A percentile compares a stretch with the other conserved stretches of the same genome.
These are phyloP conservation scores for Chloroceryle amazona DNA, from an alignment of 2,797 vertebrate genomes.

Conservation along the genomic window DNA sequence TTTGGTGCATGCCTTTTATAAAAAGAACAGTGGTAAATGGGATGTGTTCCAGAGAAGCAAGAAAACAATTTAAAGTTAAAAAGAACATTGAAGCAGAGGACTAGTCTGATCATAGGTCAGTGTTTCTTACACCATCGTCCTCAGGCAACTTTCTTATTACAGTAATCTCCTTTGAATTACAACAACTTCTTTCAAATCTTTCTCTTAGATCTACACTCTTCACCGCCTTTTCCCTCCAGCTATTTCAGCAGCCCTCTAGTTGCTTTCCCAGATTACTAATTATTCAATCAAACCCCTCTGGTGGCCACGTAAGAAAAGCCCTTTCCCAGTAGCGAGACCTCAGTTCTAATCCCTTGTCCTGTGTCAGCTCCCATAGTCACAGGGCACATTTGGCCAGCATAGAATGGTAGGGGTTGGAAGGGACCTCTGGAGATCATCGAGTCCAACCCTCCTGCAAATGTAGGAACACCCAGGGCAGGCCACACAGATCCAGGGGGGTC, in stretches of 20 bases:
- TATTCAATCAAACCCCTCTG: not conserved
- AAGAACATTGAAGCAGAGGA: not conserved
- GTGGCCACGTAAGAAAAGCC: not conserved
- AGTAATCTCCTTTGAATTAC: not conserved
- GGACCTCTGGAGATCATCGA: no score
- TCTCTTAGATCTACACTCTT: not conserved
- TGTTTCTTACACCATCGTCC: not conserved
- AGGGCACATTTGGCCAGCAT: not conserved
- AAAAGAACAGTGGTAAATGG: not conserved
- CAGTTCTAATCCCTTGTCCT: not conserved
- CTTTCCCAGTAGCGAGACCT: not conserved
- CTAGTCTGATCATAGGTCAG: rapidly evolving
- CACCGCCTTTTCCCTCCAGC: not conserved
- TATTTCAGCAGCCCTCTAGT: not conserved
- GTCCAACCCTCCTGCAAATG: no score
- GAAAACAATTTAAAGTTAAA: not conserved
- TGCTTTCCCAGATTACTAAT: not conserved
- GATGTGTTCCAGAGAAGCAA: not conserved
- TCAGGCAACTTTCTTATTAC: not conserved
- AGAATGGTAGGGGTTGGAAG: no score
- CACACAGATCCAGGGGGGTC: no score
- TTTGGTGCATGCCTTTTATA: not conserved
- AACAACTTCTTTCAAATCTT: not conserved
- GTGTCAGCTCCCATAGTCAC: not conserved
- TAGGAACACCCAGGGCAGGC: no score